Evolutionary conservation across 2,113 vertebrate genomes (phyloP).

Genomic region (Platycercus adscitus): DNA sequence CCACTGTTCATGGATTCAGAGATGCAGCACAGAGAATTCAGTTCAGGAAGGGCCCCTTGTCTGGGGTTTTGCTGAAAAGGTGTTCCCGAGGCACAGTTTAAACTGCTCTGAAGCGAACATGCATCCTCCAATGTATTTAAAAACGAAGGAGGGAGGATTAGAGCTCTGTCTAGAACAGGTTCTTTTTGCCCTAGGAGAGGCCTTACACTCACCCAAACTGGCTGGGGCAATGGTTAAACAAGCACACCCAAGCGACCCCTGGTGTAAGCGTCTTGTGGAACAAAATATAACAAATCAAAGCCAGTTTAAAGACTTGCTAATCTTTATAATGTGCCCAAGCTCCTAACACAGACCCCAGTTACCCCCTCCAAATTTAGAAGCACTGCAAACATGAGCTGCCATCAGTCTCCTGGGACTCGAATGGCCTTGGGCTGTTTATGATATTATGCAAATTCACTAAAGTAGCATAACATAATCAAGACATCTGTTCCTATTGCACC

Average conservation of each 20-base stretch:
- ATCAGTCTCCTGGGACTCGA: neutral
- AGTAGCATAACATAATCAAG: slow-evolving; percentile 39
- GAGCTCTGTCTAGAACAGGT: neutral
- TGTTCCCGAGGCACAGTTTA: neutral
- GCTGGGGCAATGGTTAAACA: neutral
- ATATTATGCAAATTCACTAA: slow-evolving; percentile 53
- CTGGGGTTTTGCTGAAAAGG: neutral
- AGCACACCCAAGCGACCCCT: neutral
- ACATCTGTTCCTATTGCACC: slow-evolving; percentile 46
- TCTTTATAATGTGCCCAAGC: neutral
- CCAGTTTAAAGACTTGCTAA: neutral
- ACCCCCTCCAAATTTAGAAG: neutral
- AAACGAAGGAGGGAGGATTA: neutral
- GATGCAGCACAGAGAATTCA: neutral
- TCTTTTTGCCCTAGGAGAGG: neutral
- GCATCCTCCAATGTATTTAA: neutral
- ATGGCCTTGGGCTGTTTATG: slow-evolving; percentile 18
- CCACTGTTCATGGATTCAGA: neutral
- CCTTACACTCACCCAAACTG: neutral
- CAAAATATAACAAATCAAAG: neutral
- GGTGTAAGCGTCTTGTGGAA: neutral
- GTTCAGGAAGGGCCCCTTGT: neutral
- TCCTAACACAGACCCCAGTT: neutral
- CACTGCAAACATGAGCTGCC: neutral
- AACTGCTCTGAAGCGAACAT: neutral